phyloP scores from a whole-genome alignment of 2,888 invertebrate species.

The Nomada goodeniana region DNA sequence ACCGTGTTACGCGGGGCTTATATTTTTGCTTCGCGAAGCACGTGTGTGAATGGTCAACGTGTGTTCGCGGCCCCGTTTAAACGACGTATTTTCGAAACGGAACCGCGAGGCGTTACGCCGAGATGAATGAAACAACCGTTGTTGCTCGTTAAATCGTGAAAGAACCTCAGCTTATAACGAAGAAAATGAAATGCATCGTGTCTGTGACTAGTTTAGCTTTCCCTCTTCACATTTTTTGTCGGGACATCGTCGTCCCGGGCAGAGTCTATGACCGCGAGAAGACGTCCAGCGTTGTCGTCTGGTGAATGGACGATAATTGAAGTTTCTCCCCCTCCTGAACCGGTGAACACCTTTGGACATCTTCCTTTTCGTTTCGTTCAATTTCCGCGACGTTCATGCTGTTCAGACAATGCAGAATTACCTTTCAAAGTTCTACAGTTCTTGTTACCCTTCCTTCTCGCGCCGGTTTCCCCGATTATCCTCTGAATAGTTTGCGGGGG shows the following conservation, averaged over 20 bases:
- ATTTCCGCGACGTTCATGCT: constrained; percentile 25
- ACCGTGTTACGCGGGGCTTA: not conserved
- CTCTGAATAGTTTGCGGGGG: too few relatives aligned
- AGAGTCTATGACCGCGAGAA: not conserved
- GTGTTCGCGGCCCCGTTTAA: constrained; percentile 10
- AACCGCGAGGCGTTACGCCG: not conserved
- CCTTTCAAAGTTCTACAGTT: not conserved
- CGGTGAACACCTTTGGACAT: not conserved
- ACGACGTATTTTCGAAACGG: constrained; percentile 1
- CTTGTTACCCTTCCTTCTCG: not conserved
- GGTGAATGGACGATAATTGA: constrained; percentile 38
- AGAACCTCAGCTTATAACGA: not conserved
- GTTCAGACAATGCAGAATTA: not conserved
- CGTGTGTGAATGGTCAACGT: constrained; percentile 4
- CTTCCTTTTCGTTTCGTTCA: constrained; percentile 33
- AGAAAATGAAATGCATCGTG: not conserved
- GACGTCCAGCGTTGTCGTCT: not conserved
- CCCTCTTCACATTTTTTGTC: not conserved
- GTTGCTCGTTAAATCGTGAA: not conserved
- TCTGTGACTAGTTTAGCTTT: constrained; percentile 15
- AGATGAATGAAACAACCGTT: constrained; percentile 16
- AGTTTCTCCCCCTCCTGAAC: constrained; percentile 23
- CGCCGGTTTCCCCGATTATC: not conserved
- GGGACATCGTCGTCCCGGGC: too few relatives aligned
- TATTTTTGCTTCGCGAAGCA: not conserved